Evolutionary conservation across 2,888 invertebrate species (phyloP).

Genomic region (Sarcophaga carnaria): DNA sequence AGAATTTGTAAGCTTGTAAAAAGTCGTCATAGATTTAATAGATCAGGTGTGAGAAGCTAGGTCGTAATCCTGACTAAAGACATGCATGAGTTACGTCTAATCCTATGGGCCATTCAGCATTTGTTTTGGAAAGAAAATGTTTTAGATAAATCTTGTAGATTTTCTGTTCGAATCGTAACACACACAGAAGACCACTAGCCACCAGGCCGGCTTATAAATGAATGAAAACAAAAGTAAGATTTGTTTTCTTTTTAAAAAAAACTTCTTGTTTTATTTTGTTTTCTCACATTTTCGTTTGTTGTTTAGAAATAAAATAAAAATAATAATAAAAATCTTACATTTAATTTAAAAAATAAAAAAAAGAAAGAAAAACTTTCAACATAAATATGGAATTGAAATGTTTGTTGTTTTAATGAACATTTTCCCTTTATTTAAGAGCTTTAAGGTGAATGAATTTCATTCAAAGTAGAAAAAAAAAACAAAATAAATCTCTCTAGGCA

Average conservation of each 20-base stretch:
- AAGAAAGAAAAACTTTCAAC: neutral
- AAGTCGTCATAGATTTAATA: no score
- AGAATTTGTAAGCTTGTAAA: no score
- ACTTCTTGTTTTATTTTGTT: neutral
- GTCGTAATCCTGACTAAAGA: no score
- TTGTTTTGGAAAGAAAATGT: no score
- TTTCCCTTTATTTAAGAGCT: neutral
- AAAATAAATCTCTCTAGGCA: slow-evolving; percentile 26
- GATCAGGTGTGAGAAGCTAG: no score
- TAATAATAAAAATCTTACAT: slow-evolving; percentile 30
- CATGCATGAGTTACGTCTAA: no score
- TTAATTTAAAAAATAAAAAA: slow-evolving; percentile 27
- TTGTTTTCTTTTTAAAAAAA: neutral
- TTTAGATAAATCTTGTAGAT: no score
- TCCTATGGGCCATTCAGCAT: no score
- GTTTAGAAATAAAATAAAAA: neutral
- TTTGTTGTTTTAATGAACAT: neutral
- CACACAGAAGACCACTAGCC: no score
- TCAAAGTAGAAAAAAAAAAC: slow-evolving; percentile 69
- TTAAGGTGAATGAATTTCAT: slow-evolving; percentile 80
- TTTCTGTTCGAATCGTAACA: no score
- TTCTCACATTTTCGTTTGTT: neutral
- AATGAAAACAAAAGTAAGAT: neutral
- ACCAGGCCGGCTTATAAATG: no score
- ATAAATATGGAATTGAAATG: neutral